Conservation (phyloP, 2,113 vertebrate species). For the Laticauda laticaudata region DNA sequence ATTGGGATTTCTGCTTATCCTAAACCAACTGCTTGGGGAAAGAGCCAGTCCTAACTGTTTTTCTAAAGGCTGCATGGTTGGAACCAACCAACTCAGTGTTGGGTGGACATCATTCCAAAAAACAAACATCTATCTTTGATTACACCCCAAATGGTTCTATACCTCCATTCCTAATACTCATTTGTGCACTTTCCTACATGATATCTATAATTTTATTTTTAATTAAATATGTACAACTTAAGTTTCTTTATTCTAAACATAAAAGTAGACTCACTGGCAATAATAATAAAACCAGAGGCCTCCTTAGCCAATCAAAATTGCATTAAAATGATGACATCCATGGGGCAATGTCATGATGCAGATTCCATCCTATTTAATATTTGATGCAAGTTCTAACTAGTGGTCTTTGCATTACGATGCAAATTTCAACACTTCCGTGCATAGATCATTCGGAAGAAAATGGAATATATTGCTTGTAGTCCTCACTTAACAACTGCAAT, state of each 20-base stretch:
- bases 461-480: neutral
- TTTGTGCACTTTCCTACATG: neutral
- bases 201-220: neutral
- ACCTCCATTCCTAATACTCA: neutral
- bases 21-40: neutral
- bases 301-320: neutral
- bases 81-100: neutral
- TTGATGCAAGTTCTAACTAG: neutral
- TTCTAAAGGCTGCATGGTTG: neutral
- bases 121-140: neutral
- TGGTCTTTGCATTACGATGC: neutral
- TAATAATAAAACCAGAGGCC: neutral
- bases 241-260: neutral
- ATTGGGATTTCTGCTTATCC: neutral
- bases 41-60: neutral
- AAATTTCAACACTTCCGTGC: neutral
- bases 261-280: neutral
- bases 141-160: neutral
- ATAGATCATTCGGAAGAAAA: neutral
- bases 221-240: neutral
- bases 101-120: neutral
- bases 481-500: neutral
- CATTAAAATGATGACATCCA: neutral
- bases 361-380: neutral
- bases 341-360: neutral